Percentiles rank a stretch among this genome's conserved stretches.
Conservation (phyloP, 2,113 vertebrate species). For the Tamias sibiricus region DNA sequence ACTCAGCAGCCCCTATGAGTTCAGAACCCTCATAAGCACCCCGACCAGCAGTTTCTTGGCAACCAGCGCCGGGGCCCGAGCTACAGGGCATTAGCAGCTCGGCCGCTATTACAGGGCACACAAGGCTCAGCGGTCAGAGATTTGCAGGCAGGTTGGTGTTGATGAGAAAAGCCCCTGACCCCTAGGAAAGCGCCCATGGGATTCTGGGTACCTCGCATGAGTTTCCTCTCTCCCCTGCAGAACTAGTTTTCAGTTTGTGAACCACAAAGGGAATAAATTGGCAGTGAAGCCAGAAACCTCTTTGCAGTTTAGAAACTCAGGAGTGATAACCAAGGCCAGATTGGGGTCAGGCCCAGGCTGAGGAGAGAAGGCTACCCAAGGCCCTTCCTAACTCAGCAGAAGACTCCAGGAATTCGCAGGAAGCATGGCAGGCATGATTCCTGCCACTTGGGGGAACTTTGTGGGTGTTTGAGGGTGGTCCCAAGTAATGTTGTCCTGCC, state of each 20-base stretch:
- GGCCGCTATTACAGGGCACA: constrained; percentile 46
- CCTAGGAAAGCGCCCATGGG: constrained; percentile 58
- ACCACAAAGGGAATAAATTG: constrained; percentile 72
- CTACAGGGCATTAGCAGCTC: constrained; percentile 40
- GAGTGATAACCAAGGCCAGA: constrained; percentile 40
- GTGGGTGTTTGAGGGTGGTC: background rate
- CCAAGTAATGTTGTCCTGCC: background rate
- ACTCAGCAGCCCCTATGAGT: constrained; percentile 62
- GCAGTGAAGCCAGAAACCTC: constrained; percentile 68
- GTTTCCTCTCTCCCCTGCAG: constrained; percentile 70
- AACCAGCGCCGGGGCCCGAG: constrained; percentile 65
- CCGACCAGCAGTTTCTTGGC: constrained; percentile 79
- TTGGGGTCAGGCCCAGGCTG: constrained; percentile 39
- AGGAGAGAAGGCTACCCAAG: background rate
- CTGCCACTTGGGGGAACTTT: background rate
- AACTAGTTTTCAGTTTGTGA: constrained; percentile 73
- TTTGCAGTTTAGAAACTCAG: constrained; percentile 70
- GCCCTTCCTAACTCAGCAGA: background rate
- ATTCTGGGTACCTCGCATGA: constrained; percentile 70
- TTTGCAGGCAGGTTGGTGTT: constrained; percentile 75
- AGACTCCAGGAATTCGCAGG: background rate
- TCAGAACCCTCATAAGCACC: constrained; percentile 72
- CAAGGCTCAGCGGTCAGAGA: constrained; percentile 63
- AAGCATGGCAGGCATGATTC: background rate
- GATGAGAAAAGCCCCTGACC: constrained; percentile 78